phyloP scores from a whole-genome alignment of 2,113 vertebrate species.

The Tachysurus vachellii region DNA sequence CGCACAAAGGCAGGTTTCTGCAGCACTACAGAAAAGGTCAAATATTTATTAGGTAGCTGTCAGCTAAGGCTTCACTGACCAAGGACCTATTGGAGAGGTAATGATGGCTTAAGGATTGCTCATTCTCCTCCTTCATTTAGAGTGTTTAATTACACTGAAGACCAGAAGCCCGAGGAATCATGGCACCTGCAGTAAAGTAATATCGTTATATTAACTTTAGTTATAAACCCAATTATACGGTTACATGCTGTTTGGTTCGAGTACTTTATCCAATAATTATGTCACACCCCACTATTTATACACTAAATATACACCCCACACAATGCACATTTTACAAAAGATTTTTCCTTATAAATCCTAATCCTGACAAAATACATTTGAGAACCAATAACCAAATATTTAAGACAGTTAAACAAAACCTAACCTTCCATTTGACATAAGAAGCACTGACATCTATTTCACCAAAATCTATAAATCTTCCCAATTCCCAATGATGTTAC shows the following conservation, averaged over 20 bases:
- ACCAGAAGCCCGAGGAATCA: conserved; percentile 53
- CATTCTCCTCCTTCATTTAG: conserved; percentile 49
- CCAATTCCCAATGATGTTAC: not conserved
- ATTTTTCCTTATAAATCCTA: not conserved
- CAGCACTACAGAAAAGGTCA: conserved; percentile 65
- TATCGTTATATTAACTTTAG: not conserved
- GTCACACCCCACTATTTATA: not conserved
- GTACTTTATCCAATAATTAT: not conserved
- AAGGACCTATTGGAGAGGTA: conserved; percentile 39
- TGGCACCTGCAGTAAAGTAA: conserved; percentile 5
- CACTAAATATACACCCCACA: not conserved
- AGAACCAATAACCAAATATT: not conserved
- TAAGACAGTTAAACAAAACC: not conserved
- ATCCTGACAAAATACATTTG: not conserved
- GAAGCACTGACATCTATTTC: too few species aligned
- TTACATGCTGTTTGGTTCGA: not conserved
- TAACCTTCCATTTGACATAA: not conserved
- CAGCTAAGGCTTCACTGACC: conserved; percentile 57
- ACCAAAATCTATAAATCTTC: not conserved
- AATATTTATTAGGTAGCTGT: conserved; percentile 64
- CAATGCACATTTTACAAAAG: not conserved
- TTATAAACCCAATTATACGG: not conserved
- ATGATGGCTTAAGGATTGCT: conserved; percentile 54
- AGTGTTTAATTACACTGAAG: conserved; percentile 65
- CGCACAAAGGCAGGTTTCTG: conserved; percentile 43